phyloP scores from a whole-genome alignment of 2,888 invertebrate genomes.

The Allophyes oxyacanthae region DNA sequence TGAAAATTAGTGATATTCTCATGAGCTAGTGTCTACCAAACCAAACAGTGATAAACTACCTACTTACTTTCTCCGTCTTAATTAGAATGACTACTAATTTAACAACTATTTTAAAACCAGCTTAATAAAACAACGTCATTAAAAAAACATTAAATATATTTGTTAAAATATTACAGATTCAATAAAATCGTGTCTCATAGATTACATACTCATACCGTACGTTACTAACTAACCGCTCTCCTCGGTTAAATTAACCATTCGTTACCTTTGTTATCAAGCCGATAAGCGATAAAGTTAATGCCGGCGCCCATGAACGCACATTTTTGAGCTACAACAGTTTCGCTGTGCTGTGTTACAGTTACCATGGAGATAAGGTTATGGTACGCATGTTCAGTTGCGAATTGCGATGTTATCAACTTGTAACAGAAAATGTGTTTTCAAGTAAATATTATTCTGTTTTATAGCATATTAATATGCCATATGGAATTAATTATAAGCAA shows the following conservation, averaged over 20 bases:
- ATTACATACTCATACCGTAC: constrained; percentile 60
- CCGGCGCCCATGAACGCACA: constrained; percentile 45
- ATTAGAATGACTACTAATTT: too few species aligned
- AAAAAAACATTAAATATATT: constrained; percentile 88
- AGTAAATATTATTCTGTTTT: neutral
- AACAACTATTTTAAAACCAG: too few species aligned
- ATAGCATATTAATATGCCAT: neutral
- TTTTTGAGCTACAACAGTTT: constrained; percentile 1
- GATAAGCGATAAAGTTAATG: constrained; percentile 54
- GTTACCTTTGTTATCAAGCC: constrained; percentile 58
- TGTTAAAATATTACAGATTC: constrained; percentile 88
- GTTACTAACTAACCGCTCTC: constrained; percentile 34
- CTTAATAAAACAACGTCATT: constrained; percentile 40
- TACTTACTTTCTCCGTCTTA: too few species aligned
- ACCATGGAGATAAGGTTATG: neutral
- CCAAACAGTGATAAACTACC: too few species aligned
- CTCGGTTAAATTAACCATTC: constrained; percentile 58
- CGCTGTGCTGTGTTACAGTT: constrained; percentile 6
- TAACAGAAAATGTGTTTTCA: neutral
- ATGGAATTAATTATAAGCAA: neutral
- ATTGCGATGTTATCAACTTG: neutral
- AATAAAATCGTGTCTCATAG: constrained; percentile 81
- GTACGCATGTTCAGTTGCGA: too few species aligned
- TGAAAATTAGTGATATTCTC: too few species aligned
- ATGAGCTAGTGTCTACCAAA: too few species aligned